Evolutionary conservation across 2,113 vertebrate species (phyloP).

Genomic region (Daubentonia madagascariensis): DNA sequence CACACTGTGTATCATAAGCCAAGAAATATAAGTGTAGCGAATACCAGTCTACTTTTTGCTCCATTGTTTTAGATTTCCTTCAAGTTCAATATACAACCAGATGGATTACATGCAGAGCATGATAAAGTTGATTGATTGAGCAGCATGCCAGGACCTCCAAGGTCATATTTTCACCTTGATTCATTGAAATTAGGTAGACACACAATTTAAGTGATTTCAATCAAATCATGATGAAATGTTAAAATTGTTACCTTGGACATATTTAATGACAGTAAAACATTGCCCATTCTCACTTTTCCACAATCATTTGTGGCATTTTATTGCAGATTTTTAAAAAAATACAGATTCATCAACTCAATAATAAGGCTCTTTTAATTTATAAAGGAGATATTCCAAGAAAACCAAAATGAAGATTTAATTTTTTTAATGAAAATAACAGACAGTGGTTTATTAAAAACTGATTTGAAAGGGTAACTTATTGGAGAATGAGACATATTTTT

Average conservation of each 20-base stretch:
- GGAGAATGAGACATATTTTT: slow-evolving; percentile 23
- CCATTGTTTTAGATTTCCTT: slow-evolving; percentile 66
- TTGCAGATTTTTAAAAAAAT: slow-evolving; percentile 26
- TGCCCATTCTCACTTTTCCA: neutral
- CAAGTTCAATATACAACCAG: slow-evolving; percentile 60
- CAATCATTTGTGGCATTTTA: neutral
- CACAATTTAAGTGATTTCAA: slow-evolving; percentile 61
- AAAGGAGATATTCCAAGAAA: slow-evolving; percentile 9
- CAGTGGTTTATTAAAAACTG: neutral
- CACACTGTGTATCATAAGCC: slow-evolving; percentile 2
- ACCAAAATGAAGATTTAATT: neutral
- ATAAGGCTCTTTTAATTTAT: neutral
- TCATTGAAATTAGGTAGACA: slow-evolving; percentile 74
- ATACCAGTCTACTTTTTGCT: slow-evolving; percentile 22
- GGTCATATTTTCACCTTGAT: slow-evolving; percentile 78
- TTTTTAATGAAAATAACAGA: slow-evolving; percentile 39
- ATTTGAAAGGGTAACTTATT: neutral
- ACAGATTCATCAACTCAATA: neutral
- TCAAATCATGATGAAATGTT: slow-evolving; percentile 26
- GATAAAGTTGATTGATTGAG: slow-evolving; percentile 75
- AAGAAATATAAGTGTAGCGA: slow-evolving; percentile 18
- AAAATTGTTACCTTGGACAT: slow-evolving; percentile 25
- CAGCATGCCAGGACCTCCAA: slow-evolving; percentile 69
- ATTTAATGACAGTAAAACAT: slow-evolving; percentile 11
- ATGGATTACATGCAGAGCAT: slow-evolving; percentile 55